These are phyloP conservation scores for Clamator glandarius DNA, from an alignment of 2,797 vertebrate genomes.

Conservation along the genomic window DNA sequence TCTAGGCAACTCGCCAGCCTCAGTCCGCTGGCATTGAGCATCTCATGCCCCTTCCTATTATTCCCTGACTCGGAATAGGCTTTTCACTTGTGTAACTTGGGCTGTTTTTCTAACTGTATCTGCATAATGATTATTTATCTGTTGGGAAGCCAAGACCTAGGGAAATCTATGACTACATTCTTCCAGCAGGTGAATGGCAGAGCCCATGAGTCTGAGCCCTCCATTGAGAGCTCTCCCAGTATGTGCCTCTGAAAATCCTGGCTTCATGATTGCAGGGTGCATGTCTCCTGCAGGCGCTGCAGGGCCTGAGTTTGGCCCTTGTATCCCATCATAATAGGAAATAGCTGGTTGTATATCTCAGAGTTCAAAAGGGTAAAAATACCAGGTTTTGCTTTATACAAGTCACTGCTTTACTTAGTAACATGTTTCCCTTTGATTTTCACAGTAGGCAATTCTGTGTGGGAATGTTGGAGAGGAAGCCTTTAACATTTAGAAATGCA, in stretches of 20 bases:
- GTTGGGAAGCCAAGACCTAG: background rate
- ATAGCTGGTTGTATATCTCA: conserved; percentile 74
- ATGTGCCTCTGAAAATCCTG: background rate
- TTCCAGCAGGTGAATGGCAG: conserved; percentile 45
- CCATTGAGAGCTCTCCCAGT: background rate
- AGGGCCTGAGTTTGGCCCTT: conserved; percentile 12
- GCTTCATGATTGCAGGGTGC: background rate
- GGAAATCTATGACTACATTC: conserved; percentile 24
- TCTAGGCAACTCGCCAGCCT: background rate
- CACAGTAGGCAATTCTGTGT: conserved; percentile 82
- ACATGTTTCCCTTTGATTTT: conserved; percentile 82
- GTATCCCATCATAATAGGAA: conserved; percentile 74
- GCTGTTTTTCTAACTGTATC: conserved; percentile 2
- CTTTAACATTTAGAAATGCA: conserved; percentile 75
- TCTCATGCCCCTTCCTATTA: conserved; percentile 18
- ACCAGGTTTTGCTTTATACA: conserved; percentile 76
- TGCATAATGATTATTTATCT: conserved; percentile 38
- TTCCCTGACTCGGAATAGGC: background rate
- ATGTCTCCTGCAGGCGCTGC: background rate
- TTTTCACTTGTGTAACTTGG: background rate
- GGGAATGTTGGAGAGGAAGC: conserved; percentile 83
- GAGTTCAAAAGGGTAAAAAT: conserved; percentile 81
- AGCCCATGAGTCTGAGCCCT: background rate
- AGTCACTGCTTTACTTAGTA: conserved; percentile 79
- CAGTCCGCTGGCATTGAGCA: background rate